Base-by-base conservation (phyloP, 2,797 vertebrate species). In the Poecilia gillii region DNA sequence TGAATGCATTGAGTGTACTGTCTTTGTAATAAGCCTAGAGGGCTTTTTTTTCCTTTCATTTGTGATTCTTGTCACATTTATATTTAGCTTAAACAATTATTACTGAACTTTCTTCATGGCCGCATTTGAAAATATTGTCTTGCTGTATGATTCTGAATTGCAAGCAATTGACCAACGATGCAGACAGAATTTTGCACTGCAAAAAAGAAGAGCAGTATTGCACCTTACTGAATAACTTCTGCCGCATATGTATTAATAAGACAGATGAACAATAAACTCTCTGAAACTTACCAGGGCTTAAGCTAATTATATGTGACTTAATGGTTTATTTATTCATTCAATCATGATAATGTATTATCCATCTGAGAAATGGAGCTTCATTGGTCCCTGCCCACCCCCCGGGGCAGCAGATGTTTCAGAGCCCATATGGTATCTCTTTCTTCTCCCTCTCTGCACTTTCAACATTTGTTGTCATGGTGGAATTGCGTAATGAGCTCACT, bases 251-350 rank as follows among this genome's bases (percentile, higher is more conserved):
- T 51, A 31, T 45, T 75, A 78, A 89, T 73, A 80, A 84, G 49
- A 75, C 72, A 77, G 77, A 84, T 90, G 88, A 89, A 86, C 51
- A 82, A 78, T 84, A 75, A 81, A 81, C 82, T 84, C 74, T 82
- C 77, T 77, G 55, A 88, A 92, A 88, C 76, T 82, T 89, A 89
- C 92, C 72, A 90, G 84, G 72, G 76, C 76, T 86, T 81, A 45
- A 87, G 79, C 90, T 92, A 20, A 94, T 93, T 93, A 89, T 84
- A 89, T 93, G 87, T 90, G 90, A 90, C 90, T 94, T 87, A 88
- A 93, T 91, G 79, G 82, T 89, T 93, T 93, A 94, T 94, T 95
- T 94, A 94, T 94, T 94, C 94, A 95, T 95, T 96, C 91, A 94
- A 82, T 95, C 89, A 93, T 91, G 92, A 94, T 95, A 93, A 94